phyloP scores from a whole-genome alignment of 1,140 invertebrate species.

The Drosophila ohnishii region DNA sequence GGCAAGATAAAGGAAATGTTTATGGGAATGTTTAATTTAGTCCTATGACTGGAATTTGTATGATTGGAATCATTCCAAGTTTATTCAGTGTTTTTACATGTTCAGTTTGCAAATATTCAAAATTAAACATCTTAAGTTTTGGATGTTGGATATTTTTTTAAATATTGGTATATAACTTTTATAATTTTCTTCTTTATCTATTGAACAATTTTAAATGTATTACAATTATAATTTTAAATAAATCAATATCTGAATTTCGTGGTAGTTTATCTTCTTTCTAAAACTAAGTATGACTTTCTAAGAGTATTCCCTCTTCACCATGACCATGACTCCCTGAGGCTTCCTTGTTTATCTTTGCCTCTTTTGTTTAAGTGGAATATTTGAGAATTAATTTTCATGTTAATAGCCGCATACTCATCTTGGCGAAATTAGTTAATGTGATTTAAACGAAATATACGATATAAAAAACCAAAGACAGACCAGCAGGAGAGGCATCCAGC shows the following conservation, averaged over 20 bases:
- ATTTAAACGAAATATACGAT: slow-evolving; percentile 46
- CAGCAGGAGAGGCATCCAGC: slow-evolving; percentile 17
- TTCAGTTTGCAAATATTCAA: too few relatives aligned
- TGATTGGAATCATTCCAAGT: not conserved
- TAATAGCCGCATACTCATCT: slow-evolving; percentile 65
- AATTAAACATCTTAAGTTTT: not conserved
- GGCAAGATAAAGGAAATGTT: not conserved
- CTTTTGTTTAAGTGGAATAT: slow-evolving; percentile 46
- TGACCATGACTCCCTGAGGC: not conserved
- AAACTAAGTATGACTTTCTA: not conserved
- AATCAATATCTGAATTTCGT: too few relatives aligned
- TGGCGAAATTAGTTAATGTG: slow-evolving; percentile 51
- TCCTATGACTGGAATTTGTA: not conserved
- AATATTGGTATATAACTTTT: not conserved
- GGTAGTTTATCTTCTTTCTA: not conserved
- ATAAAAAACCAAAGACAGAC: slow-evolving; percentile 6
- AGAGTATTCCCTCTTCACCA: slow-evolving; percentile 39
- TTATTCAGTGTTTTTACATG: not conserved
- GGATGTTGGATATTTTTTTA: not conserved
- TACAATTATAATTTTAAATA: too few relatives aligned
- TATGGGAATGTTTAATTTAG: not conserved
- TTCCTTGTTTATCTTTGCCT: slow-evolving; percentile 14
- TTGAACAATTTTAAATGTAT: not conserved
- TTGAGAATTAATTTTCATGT: slow-evolving; percentile 60
- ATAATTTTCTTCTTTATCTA: not conserved